Conservation (phyloP, 2,113 vertebrate genomes). For the Otus sunia region DNA sequence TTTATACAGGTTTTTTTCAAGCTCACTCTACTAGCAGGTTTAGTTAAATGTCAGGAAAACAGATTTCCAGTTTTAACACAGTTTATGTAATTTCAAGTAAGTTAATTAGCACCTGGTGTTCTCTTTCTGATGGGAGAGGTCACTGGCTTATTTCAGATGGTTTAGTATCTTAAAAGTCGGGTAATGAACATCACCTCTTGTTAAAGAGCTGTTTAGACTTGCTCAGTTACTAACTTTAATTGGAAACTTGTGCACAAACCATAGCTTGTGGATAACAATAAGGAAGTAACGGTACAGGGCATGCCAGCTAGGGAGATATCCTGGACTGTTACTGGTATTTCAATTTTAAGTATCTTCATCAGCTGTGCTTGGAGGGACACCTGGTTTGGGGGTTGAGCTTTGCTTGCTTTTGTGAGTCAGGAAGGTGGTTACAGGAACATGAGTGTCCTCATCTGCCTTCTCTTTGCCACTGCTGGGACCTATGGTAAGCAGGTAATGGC, state of each 20-base stretch:
- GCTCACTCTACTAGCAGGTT: neutral
- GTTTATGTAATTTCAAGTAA: neutral
- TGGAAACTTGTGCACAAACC: neutral
- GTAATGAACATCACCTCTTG: neutral
- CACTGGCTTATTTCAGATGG: neutral
- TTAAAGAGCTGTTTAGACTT: constrained; percentile 9
- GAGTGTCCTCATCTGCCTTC: neutral
- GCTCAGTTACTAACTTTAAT: neutral
- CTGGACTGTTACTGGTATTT: neutral
- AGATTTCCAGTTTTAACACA: neutral
- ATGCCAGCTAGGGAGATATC: neutral
- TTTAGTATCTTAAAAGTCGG: constrained; percentile 11
- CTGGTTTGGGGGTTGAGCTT: neutral
- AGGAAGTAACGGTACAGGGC: neutral
- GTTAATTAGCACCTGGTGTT: constrained; percentile 25
- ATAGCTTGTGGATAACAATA: neutral
- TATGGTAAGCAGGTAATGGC: neutral
- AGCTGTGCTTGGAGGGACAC: neutral
- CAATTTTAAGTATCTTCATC: neutral
- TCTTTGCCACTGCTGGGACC: neutral
- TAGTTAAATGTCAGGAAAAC: neutral
- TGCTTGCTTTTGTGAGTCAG: neutral
- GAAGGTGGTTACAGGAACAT: neutral
- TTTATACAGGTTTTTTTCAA: neutral
- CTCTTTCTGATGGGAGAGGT: neutral